Evolutionary conservation across 23 tunicate species (phyloP).

Genomic region (Pegea sp.): DNA sequence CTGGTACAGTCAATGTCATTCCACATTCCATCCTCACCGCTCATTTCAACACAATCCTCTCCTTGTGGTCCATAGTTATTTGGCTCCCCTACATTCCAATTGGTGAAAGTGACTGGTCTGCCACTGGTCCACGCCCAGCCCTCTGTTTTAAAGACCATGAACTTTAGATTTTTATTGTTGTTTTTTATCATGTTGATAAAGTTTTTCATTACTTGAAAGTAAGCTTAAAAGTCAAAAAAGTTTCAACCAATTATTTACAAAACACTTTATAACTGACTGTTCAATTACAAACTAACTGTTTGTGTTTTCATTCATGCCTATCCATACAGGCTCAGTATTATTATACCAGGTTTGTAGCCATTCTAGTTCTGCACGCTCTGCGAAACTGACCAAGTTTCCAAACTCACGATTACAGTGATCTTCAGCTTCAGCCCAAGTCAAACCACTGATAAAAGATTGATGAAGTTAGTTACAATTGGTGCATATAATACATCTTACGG

Average conservation of each 20-base stretch:
- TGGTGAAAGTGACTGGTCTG: conserved; percentile 54
- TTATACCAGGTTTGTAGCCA: conserved; percentile 64
- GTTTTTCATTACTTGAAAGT: too few species aligned
- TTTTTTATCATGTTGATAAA: too few species aligned
- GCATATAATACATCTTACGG: not conserved
- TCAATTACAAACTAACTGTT: conserved; percentile 22
- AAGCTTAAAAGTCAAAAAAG: not conserved
- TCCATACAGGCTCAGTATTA: conserved; percentile 59
- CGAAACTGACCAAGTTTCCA: conserved; percentile 71
- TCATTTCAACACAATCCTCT: conserved; percentile 87
- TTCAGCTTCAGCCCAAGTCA: conserved; percentile 69
- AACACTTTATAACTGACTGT: not conserved
- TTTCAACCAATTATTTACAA: not conserved
- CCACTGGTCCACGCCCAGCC: conserved; percentile 80
- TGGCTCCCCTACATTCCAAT: conserved; percentile 85
- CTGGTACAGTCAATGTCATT: conserved; percentile 46
- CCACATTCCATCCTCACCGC: conserved; percentile 50
- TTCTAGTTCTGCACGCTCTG: conserved; percentile 34
- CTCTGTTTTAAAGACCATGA: too few species aligned
- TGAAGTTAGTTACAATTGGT: not conserved
- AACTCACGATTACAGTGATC: conserved; percentile 9
- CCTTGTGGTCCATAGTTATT: conserved; percentile 44
- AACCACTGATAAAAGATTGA: conserved; percentile 5
- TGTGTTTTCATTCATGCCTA: conserved; percentile 51
- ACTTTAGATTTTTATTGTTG: too few species aligned